Base-by-base conservation (phyloP, 2,888 invertebrate species). In the Nomada flava region DNA sequence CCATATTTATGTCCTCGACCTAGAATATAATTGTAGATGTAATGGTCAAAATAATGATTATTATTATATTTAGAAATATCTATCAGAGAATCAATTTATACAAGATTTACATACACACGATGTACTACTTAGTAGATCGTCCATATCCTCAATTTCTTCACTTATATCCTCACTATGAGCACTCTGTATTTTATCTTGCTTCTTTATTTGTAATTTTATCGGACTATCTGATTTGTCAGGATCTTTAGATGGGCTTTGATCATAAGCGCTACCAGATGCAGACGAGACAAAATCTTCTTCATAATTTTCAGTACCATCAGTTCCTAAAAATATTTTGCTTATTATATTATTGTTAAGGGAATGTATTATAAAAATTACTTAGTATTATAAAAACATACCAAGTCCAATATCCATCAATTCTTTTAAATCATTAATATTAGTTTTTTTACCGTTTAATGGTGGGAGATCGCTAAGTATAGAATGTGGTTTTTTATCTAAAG, bases 211-310 rank as follows among this genome's bases (percentile, higher is more conserved):
- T 26, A 86, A 65, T 62, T 90, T 90, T 44, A 79, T 70, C 47
- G 88, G 84, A 79, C 78, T 91, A 47, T 90, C 89, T 4, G 86
- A 81, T 67, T 90, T 91, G 64, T 91, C 89, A 18, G 89, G 89
- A 65, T 91, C 89, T 83, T 93, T 93, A 20, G 79, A 84, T n/a
- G 93, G 92, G 83, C 92, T 93, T 81, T 92, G 91, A 80, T 93
- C 93, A 73, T 92, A 93, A 23, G 91, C 89, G 84, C 92, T 93
- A 20, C 91, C 92, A 7, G 93, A 93, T 62, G 92, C 91, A 13
- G 93, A 92, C 57, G 93, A 92, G 26, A 90, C 83, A 77, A 92
- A 93, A 79, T 93, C 93, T 77, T 93, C 93, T 60, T 93, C 93
- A 60, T 92, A 93, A 81, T 92, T 92, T 81, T 83, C 74, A 62